Conservation (phyloP, 2,113 vertebrate species). For the Silurus asotus region DNA sequence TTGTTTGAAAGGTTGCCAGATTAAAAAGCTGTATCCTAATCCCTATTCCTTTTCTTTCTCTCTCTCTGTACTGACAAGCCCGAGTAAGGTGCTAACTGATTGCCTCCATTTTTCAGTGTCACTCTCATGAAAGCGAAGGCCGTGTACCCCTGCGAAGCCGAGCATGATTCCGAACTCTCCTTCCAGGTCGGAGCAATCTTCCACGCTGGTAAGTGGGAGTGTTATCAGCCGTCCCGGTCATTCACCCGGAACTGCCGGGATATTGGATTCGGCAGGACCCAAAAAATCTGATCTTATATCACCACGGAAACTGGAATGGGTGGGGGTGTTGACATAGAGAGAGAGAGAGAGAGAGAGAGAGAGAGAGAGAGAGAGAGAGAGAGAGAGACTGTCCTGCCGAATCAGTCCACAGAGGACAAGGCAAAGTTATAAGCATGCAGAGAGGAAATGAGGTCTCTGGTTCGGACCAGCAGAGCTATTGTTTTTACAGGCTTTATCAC, state of each 20-base stretch:
- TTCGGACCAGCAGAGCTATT: slow-evolving; percentile 51
- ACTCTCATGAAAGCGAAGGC: slow-evolving; percentile 86
- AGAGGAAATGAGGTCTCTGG: slow-evolving; percentile 63
- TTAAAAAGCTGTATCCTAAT: slow-evolving; percentile 69
- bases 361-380: background rate
- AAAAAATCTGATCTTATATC: slow-evolving; percentile 74
- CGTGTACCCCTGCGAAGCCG: slow-evolving; percentile 93
- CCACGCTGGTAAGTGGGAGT: slow-evolving; percentile 88
- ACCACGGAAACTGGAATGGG: slow-evolving; percentile 38
- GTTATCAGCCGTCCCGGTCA: slow-evolving; percentile 66
- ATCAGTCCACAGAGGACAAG: slow-evolving; percentile 55
- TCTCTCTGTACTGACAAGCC: slow-evolving; percentile 49
- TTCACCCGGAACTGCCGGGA: slow-evolving; percentile 61
- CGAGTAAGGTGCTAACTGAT: slow-evolving; percentile 68
- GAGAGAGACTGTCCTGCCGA: slow-evolving; percentile 35
- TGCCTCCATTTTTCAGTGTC: slow-evolving; percentile 80
- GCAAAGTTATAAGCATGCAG: slow-evolving; percentile 65
- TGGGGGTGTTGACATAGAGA: slow-evolving; percentile 44
- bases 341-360: background rate
- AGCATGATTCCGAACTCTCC: slow-evolving; percentile 94
- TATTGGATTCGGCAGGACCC: slow-evolving; percentile 69
- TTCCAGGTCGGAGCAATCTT: slow-evolving; percentile 95
- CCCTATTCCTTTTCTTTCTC: slow-evolving; percentile 39
- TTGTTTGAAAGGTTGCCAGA: slow-evolving; percentile 47
- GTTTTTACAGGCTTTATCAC: slow-evolving; percentile 30